These are phyloP conservation scores for Pachypanchax playfairii DNA, from an alignment of 2,113 vertebrate species.

Conservation along the genomic window DNA sequence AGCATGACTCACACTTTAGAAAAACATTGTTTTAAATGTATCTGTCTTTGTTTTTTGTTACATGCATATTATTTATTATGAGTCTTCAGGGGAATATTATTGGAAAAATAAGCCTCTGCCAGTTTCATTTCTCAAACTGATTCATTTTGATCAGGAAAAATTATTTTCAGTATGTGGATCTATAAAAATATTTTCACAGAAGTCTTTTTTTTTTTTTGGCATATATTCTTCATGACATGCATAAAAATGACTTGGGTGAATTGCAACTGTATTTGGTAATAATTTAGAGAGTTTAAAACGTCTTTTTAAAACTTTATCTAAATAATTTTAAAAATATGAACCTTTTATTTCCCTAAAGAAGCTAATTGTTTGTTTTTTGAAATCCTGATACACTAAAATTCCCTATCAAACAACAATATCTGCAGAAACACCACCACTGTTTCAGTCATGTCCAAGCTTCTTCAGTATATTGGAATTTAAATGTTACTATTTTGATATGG, in stretches of 20 bases:
- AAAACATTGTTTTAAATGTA: conserved; percentile 15
- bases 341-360: neutral
- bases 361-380: conserved; percentile 1
- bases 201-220: too few relatives aligned
- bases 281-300: conserved; percentile 16
- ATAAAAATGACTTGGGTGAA: conserved; percentile 14
- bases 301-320: neutral
- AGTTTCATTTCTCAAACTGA: conserved; percentile 61
- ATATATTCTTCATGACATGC: conserved; percentile 20
- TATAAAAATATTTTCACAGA: too few relatives aligned
- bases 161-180: conserved; percentile 47
- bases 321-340: conserved; percentile 4
- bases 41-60: conserved; percentile 1
- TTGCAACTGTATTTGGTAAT: neutral
- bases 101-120: conserved; percentile 33
- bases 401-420: neutral
- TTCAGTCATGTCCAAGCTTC: neutral
- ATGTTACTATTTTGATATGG: neutral
- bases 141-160: conserved; percentile 65
- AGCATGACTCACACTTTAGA: conserved; percentile 6
- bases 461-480: conserved; percentile 2
- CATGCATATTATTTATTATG: conserved; percentile 34
- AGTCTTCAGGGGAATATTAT: conserved; percentile 26
- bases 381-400: neutral
- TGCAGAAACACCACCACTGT: conserved; percentile 1